phyloP scores from a whole-genome alignment of 2,797 vertebrate species.

The Megalops cyprinoides region DNA sequence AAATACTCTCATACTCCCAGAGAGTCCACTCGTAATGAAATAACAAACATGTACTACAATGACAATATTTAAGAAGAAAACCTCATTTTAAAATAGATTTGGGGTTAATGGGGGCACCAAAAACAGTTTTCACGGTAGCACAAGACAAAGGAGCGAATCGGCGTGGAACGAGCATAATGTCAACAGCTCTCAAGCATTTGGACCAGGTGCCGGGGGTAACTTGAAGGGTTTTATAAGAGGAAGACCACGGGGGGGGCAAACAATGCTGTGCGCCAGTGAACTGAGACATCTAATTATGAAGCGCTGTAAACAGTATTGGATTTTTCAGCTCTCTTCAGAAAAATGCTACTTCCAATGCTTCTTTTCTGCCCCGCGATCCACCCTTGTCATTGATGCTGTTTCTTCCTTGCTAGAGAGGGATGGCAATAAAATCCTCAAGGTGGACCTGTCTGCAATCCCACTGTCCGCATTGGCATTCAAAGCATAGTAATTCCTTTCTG shows the following conservation, averaged over 20 bases:
- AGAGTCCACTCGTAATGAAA: too few relatives aligned
- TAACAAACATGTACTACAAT: too few relatives aligned
- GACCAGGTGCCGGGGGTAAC: background rate
- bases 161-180: background rate
- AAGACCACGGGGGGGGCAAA: slow-evolving; percentile 12
- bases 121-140: too few relatives aligned
- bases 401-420: background rate
- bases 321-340: slow-evolving; percentile 20
- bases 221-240: background rate
- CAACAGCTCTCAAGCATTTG: background rate
- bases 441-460: background rate
- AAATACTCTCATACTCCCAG: too few relatives aligned
- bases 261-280: slow-evolving; percentile 32
- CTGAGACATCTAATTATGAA: slow-evolving; percentile 38
- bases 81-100: too few relatives aligned
- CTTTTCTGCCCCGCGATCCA: background rate
- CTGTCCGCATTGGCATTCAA: too few relatives aligned
- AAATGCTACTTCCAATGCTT: background rate
- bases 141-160: background rate
- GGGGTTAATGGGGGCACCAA: too few relatives aligned
- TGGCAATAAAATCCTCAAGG: background rate
- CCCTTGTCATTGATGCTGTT: background rate
- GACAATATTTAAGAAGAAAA: too few relatives aligned
- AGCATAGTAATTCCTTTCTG: too few relatives aligned
- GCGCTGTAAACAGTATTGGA: slow-evolving; percentile 32